phyloP scores from a whole-genome alignment of 2,797 vertebrate species.

The Spheniscus humboldti region DNA sequence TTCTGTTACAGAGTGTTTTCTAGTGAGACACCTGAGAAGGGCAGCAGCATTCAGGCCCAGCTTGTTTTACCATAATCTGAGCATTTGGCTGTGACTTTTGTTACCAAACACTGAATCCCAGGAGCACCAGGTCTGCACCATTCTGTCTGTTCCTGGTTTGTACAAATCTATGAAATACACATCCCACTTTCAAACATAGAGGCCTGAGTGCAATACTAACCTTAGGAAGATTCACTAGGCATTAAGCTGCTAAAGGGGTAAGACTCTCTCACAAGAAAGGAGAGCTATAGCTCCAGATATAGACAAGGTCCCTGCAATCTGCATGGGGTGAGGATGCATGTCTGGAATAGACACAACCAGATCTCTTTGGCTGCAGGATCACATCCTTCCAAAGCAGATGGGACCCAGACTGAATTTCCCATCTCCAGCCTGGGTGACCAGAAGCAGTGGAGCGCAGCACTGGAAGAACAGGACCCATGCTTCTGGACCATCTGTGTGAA shows the following conservation, averaged over 20 bases:
- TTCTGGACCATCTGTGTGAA: slow-evolving; percentile 79
- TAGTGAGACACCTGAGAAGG: not conserved
- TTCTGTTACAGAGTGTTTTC: not conserved
- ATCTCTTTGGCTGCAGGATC: slow-evolving; percentile 74
- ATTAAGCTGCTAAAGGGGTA: not conserved
- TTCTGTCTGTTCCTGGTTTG: not conserved
- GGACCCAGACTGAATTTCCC: slow-evolving; percentile 79
- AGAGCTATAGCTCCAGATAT: not conserved
- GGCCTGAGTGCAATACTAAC: not conserved
- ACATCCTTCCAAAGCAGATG: slow-evolving; percentile 74
- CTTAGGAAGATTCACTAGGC: not conserved
- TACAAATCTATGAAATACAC: not conserved
- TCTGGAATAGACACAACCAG: not conserved
- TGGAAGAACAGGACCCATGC: slow-evolving; percentile 72
- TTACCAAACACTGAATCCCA: not conserved
- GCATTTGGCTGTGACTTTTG: not conserved
- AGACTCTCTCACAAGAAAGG: not conserved
- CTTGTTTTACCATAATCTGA: not conserved
- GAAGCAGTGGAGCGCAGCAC: slow-evolving; percentile 80
- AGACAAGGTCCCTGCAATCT: not conserved
- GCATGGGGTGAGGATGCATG: not conserved
- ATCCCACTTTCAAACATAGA: not conserved
- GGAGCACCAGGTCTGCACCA: not conserved
- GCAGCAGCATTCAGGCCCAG: not conserved
- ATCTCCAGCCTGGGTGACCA: slow-evolving; percentile 74